These are phyloP conservation scores for Oligia latruncula DNA, from an alignment of 2,888 invertebrate genomes.

Conservation along the genomic window DNA sequence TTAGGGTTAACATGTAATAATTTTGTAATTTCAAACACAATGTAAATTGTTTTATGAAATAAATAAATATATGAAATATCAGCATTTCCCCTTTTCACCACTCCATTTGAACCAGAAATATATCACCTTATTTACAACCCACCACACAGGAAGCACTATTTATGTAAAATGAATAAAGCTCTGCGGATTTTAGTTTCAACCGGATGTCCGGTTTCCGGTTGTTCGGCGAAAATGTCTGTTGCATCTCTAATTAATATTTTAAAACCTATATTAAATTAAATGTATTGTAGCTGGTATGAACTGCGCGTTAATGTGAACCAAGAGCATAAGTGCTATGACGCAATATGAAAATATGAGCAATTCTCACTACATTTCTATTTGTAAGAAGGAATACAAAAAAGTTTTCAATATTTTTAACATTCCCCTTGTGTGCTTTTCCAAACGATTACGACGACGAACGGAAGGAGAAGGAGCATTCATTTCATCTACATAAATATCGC, in stretches of 20 bases:
- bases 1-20: too few species aligned
- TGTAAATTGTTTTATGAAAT: too few species aligned
- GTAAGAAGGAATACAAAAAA: background rate
- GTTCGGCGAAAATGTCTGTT: slow-evolving; percentile 48
- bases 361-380: background rate
- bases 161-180: slow-evolving; percentile 61
- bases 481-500: slow-evolving; percentile 47
- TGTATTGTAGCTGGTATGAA: background rate
- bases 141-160: slow-evolving; percentile 56
- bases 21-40: too few species aligned
- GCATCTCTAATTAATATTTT: slow-evolving; percentile 55
- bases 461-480: slow-evolving; percentile 8
- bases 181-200: slow-evolving; percentile 62
- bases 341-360: background rate
- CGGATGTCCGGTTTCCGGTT: slow-evolving; percentile 60
- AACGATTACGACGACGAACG: too few species aligned
- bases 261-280: slow-evolving; percentile 23
- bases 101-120: background rate
- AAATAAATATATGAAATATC: background rate
- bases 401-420: background rate
- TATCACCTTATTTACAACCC: slow-evolving; percentile 33
- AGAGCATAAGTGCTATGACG: background rate
- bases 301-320: background rate
- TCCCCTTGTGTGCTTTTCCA: slow-evolving; percentile 31
- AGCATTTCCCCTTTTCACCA: background rate